Base-by-base conservation (phyloP, 2,113 vertebrate species). In the Dryoscopus gambensis region DNA sequence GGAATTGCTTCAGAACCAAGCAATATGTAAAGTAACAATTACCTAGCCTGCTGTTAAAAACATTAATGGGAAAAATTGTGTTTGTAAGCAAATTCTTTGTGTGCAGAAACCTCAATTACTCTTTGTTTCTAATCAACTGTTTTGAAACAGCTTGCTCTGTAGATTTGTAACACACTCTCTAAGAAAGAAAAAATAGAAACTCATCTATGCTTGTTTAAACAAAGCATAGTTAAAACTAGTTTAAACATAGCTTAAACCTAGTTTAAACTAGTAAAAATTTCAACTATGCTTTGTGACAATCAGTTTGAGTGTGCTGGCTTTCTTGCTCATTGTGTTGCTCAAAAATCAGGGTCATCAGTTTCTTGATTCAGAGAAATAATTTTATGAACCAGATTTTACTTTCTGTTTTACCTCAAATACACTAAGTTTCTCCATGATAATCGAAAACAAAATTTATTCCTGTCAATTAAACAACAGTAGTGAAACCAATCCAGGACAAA, bases 61-160 rank as follows among this genome's bases (percentile, higher is more conserved):
- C 53, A 21, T 33, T 76, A 79, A 88, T 55, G 33, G 30, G 21
- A 55, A 95, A 64, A 94, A 89, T 69, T 17, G 13, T 60, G 12
- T 81, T 75, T 88, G 24, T 73, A 91, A 92, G 35, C 16, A 90
- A 64, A 56, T 76, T 86, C 7, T 42, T 42, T 18, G 27, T 81
- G 5, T 69, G 24, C 11, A 56, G 27, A 74, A 53, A 59, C 17
- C 4, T 67, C 56, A 37, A 2, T 60, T 71, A 67, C 30, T 89
- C 17, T 75, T 83, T 78, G 4, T 91, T 96, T 53, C 47, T 91
- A 73, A 93, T 31, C 8, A 53, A 63, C 60, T 96, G 33, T 85
- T 97, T 94, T 33, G 74, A 94, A 95, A 83, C 10, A 93, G 50
- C 49, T 96, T 69, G 18, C 89, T 95, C 37, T 91, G 20, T 16